Conservation (phyloP, 2,888 invertebrate species). For the Ophion slaviceki region DNA sequence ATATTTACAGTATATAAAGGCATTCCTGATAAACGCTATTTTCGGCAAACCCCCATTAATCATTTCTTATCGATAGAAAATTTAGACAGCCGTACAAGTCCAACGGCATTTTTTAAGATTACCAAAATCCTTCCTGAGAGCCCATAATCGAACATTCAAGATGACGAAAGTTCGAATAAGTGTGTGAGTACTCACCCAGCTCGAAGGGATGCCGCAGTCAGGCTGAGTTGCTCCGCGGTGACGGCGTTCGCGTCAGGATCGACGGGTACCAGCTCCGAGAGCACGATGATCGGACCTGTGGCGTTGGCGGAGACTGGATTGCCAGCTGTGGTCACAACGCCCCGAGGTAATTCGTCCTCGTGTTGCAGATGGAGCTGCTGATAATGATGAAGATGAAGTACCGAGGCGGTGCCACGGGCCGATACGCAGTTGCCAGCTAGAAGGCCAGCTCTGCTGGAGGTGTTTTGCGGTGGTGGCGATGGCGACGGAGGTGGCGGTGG, state of each 20-base stretch:
- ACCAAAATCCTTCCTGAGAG: not conserved
- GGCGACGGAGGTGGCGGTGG: constrained; percentile 82
- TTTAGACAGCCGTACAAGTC: no score
- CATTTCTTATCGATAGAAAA: no score
- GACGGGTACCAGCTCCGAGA: constrained; percentile 90
- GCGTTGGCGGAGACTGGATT: constrained; percentile 81
- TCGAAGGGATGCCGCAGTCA: constrained; percentile 76
- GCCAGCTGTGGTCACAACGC: constrained; percentile 75
- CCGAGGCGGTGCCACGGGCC: constrained; percentile 84
- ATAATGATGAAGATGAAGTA: constrained; percentile 85
- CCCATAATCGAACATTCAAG: not conserved
- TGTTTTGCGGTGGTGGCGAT: constrained; percentile 83
- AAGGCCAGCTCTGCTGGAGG: constrained; percentile 85
- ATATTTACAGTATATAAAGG: not conserved
- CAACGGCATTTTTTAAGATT: no score
- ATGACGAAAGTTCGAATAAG: not conserved
- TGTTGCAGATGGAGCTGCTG: constrained; percentile 85
- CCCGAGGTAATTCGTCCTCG: constrained; percentile 84
- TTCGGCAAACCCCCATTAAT: no score
- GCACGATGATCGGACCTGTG: constrained; percentile 88
- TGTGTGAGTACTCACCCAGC: constrained; percentile 77
- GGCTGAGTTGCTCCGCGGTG: constrained; percentile 77
- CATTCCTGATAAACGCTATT: not conserved
- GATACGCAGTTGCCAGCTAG: constrained; percentile 82
- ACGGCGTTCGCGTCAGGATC: constrained; percentile 84